Base-by-base conservation (phyloP, 2,888 invertebrate species). In the Cabera pusaria region DNA sequence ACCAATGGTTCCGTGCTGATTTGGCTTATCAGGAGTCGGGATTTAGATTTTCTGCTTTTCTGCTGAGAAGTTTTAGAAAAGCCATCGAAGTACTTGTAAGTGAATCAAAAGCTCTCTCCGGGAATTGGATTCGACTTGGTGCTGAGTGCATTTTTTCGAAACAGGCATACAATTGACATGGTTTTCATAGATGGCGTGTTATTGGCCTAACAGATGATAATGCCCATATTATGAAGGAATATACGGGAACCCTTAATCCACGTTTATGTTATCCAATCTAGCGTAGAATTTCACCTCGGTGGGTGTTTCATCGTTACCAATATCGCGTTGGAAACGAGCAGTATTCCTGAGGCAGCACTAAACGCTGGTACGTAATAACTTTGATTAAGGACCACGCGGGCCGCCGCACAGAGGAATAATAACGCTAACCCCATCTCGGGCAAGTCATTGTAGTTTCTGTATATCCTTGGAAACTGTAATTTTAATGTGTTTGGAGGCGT, bases 401-500 rank as follows among this genome's bases (percentile, higher is more conserved):
- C 63, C 62, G 64, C 59, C 77, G 58, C 80, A 75, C 83, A 76
- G 73, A 82, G 83, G 83, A 81, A 81, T 81, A 84, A 84, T 86
- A 85, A 80, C 78, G 63, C 59, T 73, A 75, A 74, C 72, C 79
- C 72, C 72, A 67, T 77, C 77, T 72, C 64, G 62, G 60, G 72
- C 73, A 76, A 77, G 73, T 78, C 76, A 72, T 74, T 71, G 70
- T 72, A 74, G 76, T 75, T 75, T 72, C 67, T 63, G 68, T 68
- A 68, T 72, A 74, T 76, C 74, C 83, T 84, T 81, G 77, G 80
- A 78, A 82, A 85, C 78, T 82, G 77, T 84, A 82, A 85, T 84
- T 85, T 84, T 85, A 86, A 87, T 86, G 81, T 82, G 79, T 80
- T 83, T 65, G 65, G 70, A 71, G 75, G 73, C 74, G 71, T 79